Conservation (phyloP, 1,140 invertebrate genomes). For the Papilio aristodemus region DNA sequence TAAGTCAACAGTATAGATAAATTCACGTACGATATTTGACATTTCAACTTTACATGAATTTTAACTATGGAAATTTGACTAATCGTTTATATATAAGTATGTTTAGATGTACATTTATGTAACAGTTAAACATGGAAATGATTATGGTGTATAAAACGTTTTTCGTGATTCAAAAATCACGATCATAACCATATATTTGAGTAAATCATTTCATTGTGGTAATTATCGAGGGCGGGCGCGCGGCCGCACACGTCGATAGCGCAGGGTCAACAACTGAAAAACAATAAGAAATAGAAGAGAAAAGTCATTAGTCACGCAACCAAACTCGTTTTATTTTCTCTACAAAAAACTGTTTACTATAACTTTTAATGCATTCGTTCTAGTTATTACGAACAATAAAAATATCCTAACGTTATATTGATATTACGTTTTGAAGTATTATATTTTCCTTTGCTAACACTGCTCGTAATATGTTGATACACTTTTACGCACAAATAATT, state of each 20-base stretch:
- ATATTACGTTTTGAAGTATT: slow-evolving; percentile 18
- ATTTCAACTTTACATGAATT: too few relatives aligned
- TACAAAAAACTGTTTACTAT: slow-evolving; percentile 34
- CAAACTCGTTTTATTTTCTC: slow-evolving; percentile 39
- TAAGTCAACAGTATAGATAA: too few relatives aligned
- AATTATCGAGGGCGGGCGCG: slow-evolving; percentile 51
- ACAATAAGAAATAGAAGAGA: slow-evolving; percentile 73
- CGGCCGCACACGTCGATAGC: slow-evolving; percentile 58
- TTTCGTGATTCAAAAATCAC: slow-evolving; percentile 17
- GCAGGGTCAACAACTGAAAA: slow-evolving; percentile 71
- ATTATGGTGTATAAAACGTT: slow-evolving; percentile 26
- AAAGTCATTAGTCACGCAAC: slow-evolving; percentile 73
- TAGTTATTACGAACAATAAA: slow-evolving; percentile 27
- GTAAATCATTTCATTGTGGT: slow-evolving; percentile 66
- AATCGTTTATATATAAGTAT: too few relatives aligned
- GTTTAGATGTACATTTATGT: not conserved
- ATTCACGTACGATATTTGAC: too few relatives aligned
- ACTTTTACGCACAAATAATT: not conserved
- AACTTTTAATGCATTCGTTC: slow-evolving; percentile 33
- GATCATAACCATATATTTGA: slow-evolving; percentile 32
- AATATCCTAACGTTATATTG: slow-evolving; percentile 21
- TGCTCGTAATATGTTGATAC: not conserved
- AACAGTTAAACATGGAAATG: slow-evolving; percentile 5
- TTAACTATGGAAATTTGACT: too few relatives aligned
- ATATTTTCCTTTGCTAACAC: not conserved